These are phyloP conservation scores for Stenopsyche tienmushanensis DNA, from an alignment of 1,140 invertebrate genomes.

Conservation along the genomic window DNA sequence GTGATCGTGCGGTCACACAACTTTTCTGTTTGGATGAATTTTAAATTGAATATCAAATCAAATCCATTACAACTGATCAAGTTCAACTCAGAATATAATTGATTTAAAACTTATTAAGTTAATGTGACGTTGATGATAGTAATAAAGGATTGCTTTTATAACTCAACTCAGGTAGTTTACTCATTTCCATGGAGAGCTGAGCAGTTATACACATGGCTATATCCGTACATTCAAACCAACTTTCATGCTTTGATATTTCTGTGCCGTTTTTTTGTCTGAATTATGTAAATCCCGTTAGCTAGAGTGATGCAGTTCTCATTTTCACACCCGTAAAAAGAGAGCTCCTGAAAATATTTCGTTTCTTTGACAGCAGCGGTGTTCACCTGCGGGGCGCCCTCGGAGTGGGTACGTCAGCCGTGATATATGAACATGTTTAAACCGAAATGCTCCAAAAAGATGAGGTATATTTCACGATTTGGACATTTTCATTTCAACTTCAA, in stretches of 20 bases:
- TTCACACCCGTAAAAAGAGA: background rate
- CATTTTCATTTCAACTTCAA: slow-evolving; percentile 31
- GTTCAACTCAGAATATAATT: too few species aligned
- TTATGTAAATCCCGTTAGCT: background rate
- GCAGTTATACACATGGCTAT: background rate
- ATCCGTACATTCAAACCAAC: background rate
- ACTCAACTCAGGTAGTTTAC: background rate
- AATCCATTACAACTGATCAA: too few species aligned
- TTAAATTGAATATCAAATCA: too few species aligned
- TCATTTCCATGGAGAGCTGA: background rate
- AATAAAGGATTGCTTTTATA: too few species aligned
- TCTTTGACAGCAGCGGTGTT: background rate
- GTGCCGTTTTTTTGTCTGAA: background rate
- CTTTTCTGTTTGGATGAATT: too few species aligned
- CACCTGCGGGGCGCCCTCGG: background rate
- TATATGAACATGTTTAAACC: slow-evolving; percentile 31
- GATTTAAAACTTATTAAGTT: too few species aligned
- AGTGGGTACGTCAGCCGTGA: slow-evolving; percentile 6
- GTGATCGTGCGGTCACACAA: too few species aligned
- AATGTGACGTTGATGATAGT: too few species aligned
- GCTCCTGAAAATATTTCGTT: slow-evolving; percentile 1
- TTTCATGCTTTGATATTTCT: too few species aligned
- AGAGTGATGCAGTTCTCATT: background rate
- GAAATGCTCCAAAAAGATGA: slow-evolving; percentile 25
- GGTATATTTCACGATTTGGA: slow-evolving; percentile 31